Base-by-base conservation (phyloP, 1,140 invertebrate genomes). In the Brachionus angularis region DNA sequence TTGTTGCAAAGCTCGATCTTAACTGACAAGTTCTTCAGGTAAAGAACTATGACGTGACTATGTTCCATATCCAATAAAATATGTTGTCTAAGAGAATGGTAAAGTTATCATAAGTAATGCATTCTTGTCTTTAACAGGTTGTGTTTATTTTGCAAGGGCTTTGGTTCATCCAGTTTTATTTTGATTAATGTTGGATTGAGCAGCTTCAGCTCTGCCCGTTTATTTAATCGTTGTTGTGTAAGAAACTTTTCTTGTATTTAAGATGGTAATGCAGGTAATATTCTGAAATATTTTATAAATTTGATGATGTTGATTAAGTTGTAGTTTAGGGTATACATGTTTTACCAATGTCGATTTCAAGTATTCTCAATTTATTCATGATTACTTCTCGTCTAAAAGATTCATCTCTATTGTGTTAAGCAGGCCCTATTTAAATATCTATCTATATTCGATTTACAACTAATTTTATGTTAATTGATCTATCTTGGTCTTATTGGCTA, bases 11-110 rank as follows among this genome's bases (percentile, higher is more conserved):
- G 86, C 87, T 75, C 90, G 89, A 3, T 92, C 91, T 81, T 95
- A 92, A 47, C 89, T 88, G 8, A 89, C 90, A 46, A 95, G 78
- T 74, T 93, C 90, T 1, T 89, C 86, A 89, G 86, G 1, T 91
- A 91, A 36, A 95, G 80, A 18, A 89, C 88, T 16, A 89, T 88
- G 74, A 95, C 87, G 79, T 92, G 89, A 27, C 89, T 90, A 74
- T 94, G 91, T 81, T 95, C 92, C 86, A 93, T 90, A 76, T 95
- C 91, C 7, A 91, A 87, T 10, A 95, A 80, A 50, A 93, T 90
- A 72, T 90, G 88, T 79, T 91, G 90, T 14, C 91, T 83, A 8
- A 94, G 82, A 4, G 87, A 86, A 7, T 69, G 90, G 89, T 5
- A 94, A 80, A 72, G 90, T 91, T 76, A 91, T 88, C 77, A 94